phyloP scores from a whole-genome alignment of 2,113 vertebrate species.

The Microcebus lehilahytsara region DNA sequence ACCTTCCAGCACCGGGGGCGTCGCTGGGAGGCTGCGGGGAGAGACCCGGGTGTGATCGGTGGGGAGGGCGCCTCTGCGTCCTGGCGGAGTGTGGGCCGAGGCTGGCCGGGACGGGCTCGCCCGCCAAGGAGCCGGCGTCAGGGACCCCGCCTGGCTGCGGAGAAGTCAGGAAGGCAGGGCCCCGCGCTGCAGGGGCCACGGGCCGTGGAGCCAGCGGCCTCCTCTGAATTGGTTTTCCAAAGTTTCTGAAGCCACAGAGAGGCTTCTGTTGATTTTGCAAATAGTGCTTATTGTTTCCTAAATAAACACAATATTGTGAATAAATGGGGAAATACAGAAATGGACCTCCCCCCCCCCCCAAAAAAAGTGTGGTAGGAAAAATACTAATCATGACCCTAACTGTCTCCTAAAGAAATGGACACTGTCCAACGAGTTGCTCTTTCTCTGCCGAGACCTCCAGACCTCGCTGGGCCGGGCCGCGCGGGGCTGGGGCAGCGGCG shows the following conservation, averaged over 20 bases:
- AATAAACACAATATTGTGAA: background rate
- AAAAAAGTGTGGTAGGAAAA: accelerated
- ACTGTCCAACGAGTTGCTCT: background rate
- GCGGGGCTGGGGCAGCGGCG: accelerated
- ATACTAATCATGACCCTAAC: accelerated
- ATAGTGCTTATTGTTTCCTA: background rate
- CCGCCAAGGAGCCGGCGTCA: background rate
- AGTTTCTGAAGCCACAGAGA: background rate
- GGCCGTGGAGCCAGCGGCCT: accelerated
- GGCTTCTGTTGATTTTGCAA: background rate
- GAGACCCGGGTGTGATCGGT: accelerated
- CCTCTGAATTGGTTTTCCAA: background rate
- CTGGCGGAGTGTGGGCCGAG: accelerated
- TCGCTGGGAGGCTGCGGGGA: background rate
- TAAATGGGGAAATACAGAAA: background rate
- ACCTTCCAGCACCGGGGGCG: accelerated
- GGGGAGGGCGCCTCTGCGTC: accelerated
- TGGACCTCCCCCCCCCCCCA: background rate
- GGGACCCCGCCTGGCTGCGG: accelerated
- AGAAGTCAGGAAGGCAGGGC: no score
- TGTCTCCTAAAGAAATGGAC: accelerated
- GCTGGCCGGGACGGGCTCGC: background rate
- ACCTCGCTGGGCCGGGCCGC: accelerated
- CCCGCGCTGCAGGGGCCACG: accelerated
- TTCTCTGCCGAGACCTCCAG: background rate